Evolutionary conservation across 2,888 invertebrate genomes (phyloP).

Genomic region (Rotaria sp.): DNA sequence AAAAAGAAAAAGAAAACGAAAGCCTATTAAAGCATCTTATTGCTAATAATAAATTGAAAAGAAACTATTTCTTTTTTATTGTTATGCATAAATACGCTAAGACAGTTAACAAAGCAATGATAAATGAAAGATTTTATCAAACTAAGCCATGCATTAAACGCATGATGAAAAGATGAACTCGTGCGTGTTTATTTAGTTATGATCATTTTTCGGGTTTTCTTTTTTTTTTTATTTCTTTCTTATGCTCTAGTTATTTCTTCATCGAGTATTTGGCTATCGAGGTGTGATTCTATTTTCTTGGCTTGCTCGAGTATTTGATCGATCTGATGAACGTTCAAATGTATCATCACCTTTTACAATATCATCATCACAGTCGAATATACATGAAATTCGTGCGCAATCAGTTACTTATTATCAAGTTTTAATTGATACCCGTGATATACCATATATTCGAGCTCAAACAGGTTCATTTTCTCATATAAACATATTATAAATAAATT

Average conservation of each 20-base stretch:
- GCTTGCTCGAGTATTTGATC: slow-evolving; percentile 86
- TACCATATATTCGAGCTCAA: slow-evolving; percentile 93
- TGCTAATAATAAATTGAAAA: background rate
- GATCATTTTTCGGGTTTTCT: background rate
- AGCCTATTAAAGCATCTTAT: background rate
- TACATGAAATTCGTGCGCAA: slow-evolving; percentile 44
- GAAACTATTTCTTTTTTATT: background rate
- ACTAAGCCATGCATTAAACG: background rate
- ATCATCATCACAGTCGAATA: slow-evolving; percentile 33
- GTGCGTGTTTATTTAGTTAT: background rate
- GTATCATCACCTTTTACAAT: background rate
- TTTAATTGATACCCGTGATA: slow-evolving; percentile 89
- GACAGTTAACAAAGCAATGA: background rate
- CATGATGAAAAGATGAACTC: background rate
- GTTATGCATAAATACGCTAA: background rate
- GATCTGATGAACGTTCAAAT: slow-evolving; percentile 63
- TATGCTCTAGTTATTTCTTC: slow-evolving; percentile 68
- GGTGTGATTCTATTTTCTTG: slow-evolving; percentile 94
- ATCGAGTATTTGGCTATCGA: slow-evolving; percentile 90
- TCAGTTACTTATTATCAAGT: slow-evolving; percentile 90
- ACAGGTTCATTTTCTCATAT: slow-evolving; percentile 57
- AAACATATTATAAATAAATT: background rate
- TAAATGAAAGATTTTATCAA: background rate
- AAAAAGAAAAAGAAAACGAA: background rate
- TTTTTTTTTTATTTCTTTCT: background rate